These are phyloP conservation scores for rabbit (Oryctolagus cuniculus) DNA, from an alignment of 2,113 vertebrate genomes.

Conservation along the genomic window mOryCun1.1 NC_091442.1:111971501-111972000, in stretches of 20 bases:
- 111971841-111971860: neutral
- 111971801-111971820: neutral
- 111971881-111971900: accelerated
- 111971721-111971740: no score
- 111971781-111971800: neutral
- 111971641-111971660: no score
- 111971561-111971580: no score
- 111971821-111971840: neutral
- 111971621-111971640: no score
- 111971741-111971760: neutral
- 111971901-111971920: neutral
- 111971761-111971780: no score
- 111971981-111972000: neutral
- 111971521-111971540: no score
- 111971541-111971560: neutral
- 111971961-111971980: neutral
- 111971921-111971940: neutral
- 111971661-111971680: no score
- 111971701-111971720: no score
- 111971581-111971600: no score
- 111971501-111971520: no score
- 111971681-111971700: no score
- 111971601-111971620: no score
- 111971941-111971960: neutral
- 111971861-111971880: neutral